These are phyloP conservation scores for Cheilinus undulatus DNA, from an alignment of 2,113 vertebrate genomes.

Conservation along the genomic window DNA sequence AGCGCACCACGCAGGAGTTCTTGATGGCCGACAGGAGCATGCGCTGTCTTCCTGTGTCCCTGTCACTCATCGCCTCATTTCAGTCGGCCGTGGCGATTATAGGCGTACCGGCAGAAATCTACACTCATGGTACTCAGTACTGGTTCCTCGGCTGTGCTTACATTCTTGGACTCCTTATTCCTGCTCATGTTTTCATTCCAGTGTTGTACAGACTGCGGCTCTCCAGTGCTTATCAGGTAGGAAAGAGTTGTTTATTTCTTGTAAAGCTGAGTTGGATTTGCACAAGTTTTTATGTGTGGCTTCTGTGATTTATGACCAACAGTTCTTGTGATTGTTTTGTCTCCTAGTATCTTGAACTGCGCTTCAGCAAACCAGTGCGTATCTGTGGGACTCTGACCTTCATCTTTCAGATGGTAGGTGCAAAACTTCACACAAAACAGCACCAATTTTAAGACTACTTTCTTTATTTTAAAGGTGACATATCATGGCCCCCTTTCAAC, in stretches of 20 bases:
- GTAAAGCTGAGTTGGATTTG: neutral
- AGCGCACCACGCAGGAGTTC: slow-evolving; percentile 90
- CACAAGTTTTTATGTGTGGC: neutral
- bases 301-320: neutral
- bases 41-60: slow-evolving; percentile 89
- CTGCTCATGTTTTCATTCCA: slow-evolving; percentile 92
- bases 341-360: slow-evolving; percentile 92
- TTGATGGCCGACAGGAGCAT: slow-evolving; percentile 92
- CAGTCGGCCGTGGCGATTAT: slow-evolving; percentile 96
- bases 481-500: too few species aligned
- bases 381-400: slow-evolving; percentile 92
- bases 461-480: neutral
- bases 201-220: slow-evolving; percentile 92
- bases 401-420: slow-evolving; percentile 95
- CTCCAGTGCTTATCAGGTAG: slow-evolving; percentile 92
- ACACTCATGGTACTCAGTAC: slow-evolving; percentile 91
- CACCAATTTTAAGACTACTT: neutral
- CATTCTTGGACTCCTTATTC: slow-evolving; percentile 92
- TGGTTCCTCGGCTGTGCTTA: slow-evolving; percentile 97
- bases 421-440: neutral
- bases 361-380: slow-evolving; percentile 91
- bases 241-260: neutral
- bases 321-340: slow-evolving; percentile 3
- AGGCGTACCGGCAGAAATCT: slow-evolving; percentile 91
- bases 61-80: slow-evolving; percentile 95